Conservation (phyloP, 2,888 invertebrate species). For the Cryptocephalus moraei region DNA sequence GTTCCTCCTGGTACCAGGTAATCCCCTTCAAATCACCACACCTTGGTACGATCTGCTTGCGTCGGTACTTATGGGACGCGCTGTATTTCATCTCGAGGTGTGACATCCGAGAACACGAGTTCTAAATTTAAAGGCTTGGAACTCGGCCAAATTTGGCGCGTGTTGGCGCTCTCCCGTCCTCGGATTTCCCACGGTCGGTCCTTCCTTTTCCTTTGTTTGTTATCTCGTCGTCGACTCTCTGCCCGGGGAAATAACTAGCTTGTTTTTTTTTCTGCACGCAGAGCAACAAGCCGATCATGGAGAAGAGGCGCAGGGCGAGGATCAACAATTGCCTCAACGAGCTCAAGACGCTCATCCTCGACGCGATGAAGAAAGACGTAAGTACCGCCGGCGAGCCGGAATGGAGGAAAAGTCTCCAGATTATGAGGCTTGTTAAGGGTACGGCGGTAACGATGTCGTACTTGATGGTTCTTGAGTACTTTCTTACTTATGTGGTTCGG, state of each 20-base stretch:
- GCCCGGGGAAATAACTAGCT: background rate
- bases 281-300: slow-evolving; percentile 92
- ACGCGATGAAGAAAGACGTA: slow-evolving; percentile 83
- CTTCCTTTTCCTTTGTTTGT: too few species aligned
- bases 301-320: slow-evolving; percentile 78
- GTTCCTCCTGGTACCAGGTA: too few species aligned
- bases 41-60: too few species aligned
- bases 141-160: slow-evolving; percentile 21
- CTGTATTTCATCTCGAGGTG: background rate
- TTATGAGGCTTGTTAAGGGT: too few species aligned
- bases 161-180: slow-evolving; percentile 13
- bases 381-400: slow-evolving; percentile 38
- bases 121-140: slow-evolving; percentile 20
- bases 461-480: too few species aligned
- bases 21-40: too few species aligned
- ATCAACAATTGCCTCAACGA: slow-evolving; percentile 86
- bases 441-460: too few species aligned
- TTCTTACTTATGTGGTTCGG: too few species aligned
- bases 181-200: slow-evolving; percentile 12
- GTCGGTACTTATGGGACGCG: too few species aligned
- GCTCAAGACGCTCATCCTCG: slow-evolving; percentile 73
- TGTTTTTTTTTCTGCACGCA: slow-evolving; percentile 39
- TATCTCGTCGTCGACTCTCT: too few species aligned
- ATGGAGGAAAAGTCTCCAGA: too few species aligned
- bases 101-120: slow-evolving; percentile 16